Percentiles rank a stretch among this genome's conserved stretches.
phyloP scores from a whole-genome alignment of 2,113 vertebrate genomes.

The Meles meles region DNA sequence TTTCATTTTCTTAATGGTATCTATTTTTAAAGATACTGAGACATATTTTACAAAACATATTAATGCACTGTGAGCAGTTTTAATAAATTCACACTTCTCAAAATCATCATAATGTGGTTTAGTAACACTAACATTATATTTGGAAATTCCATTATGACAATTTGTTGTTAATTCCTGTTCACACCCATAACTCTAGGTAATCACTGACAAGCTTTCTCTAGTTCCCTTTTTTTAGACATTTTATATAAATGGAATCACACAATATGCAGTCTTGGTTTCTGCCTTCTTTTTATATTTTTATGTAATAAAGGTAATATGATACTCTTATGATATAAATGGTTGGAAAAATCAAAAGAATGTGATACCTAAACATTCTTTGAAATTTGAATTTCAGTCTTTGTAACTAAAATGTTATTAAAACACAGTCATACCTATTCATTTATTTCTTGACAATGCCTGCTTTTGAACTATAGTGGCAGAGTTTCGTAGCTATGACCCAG shows the following conservation, averaged over 20 bases:
- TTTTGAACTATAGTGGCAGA: not conserved
- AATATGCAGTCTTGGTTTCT: not conserved
- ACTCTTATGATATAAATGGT: not conserved
- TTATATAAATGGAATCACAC: not conserved
- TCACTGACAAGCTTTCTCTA: not conserved
- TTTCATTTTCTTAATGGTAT: not conserved
- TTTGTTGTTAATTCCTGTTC: not conserved
- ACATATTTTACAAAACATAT: not conserved
- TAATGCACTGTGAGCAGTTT: not conserved
- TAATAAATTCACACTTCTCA: not conserved
- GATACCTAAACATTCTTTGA: not conserved
- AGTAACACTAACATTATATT: not conserved
- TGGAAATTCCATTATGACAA: not conserved
- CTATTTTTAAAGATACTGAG: not conserved
- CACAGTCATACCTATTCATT: not conserved
- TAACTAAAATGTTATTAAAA: not conserved
- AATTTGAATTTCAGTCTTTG: not conserved
- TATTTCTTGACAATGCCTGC: not conserved
- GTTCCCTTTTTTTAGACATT: not conserved
- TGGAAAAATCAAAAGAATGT: not conserved
- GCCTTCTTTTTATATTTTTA: not conserved
- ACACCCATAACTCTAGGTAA: not conserved
- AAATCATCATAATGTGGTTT: not conserved
- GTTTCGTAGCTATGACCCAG: not conserved
- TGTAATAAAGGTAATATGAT: not conserved